Evolutionary conservation across 2,113 vertebrate genomes (phyloP).

Genomic region (Hepsetus odoe): DNA sequence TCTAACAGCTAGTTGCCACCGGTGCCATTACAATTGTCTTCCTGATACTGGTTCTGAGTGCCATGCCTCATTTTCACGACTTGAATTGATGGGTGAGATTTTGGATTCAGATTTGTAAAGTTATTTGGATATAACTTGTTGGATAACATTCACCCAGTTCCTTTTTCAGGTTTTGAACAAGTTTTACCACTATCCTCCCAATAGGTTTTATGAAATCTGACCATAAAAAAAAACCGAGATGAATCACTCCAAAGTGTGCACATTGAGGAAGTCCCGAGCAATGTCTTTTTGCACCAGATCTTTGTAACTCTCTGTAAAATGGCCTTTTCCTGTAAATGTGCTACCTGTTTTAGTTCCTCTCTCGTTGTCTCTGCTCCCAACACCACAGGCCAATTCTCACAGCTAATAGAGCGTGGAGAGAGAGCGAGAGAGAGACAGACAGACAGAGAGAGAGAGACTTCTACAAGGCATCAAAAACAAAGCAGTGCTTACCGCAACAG

Average conservation of each 20-base stretch:
- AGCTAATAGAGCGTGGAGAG: slow-evolving; percentile 38
- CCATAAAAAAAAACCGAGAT: neutral
- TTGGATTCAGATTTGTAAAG: neutral
- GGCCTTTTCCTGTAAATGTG: slow-evolving; percentile 51
- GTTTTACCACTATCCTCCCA: neutral
- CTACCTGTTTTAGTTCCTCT: slow-evolving; percentile 47
- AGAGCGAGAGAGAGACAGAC: slow-evolving; percentile 1
- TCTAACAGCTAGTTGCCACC: neutral
- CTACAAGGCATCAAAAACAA: slow-evolving; percentile 35
- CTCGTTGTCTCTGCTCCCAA: slow-evolving; percentile 15
- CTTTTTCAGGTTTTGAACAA: neutral
- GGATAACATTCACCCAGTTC: neutral
- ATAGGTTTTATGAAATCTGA: neutral
- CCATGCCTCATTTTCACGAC: neutral
- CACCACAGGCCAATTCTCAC: slow-evolving; percentile 30
- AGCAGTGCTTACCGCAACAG: slow-evolving; percentile 37
- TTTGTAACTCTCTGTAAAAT: slow-evolving; percentile 6
- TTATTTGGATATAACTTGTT: neutral
- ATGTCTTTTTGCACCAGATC: slow-evolving; percentile 15
- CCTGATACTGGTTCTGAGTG: too few species aligned
- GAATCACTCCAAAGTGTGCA: neutral
- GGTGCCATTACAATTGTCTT: neutral
- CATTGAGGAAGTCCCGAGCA: neutral
- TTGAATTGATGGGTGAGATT: neutral
- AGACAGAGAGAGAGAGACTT: neutral